Evolutionary conservation across 2,888 invertebrate species (phyloP).

Genomic region (Heterodera filipjevi): DNA sequence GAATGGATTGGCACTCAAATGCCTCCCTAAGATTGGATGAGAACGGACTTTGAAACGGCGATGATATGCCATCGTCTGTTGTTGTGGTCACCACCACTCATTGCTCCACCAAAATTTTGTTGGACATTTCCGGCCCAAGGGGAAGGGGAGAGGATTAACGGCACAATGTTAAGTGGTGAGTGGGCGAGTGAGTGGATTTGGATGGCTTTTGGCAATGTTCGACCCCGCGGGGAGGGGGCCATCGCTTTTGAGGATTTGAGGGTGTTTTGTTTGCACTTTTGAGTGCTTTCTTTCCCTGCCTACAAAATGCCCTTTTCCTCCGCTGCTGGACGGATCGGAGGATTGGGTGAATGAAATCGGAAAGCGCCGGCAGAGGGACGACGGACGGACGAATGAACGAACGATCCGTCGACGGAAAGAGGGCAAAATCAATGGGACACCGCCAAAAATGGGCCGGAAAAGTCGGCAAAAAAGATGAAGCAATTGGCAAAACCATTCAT

Average conservation of each 20-base stretch:
- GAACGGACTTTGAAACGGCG: too few species aligned
- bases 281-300: neutral
- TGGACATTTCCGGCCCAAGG: neutral
- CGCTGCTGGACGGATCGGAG: neutral
- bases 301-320: neutral
- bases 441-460: too few species aligned
- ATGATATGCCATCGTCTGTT: neutral
- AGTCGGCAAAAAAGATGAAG: too few species aligned
- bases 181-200: neutral
- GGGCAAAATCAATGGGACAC: too few species aligned
- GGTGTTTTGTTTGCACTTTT: conserved; percentile 9
- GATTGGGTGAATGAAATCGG: neutral
- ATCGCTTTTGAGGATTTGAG: neutral
- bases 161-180: neutral
- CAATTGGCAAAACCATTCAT: too few species aligned
- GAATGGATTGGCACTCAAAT: too few species aligned
- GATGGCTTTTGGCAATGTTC: neutral
- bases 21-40: too few species aligned
- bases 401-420: neutral
- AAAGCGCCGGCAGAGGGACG: neutral
- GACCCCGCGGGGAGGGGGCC: neutral
- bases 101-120: neutral
- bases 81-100: neutral
- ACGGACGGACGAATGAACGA: neutral
- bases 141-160: neutral